Percentiles rank a stretch among this genome's conserved stretches.
Evolutionary conservation across 2,888 invertebrate genomes (phyloP).

Genomic region (Trissolcus brochymenae): DNA sequence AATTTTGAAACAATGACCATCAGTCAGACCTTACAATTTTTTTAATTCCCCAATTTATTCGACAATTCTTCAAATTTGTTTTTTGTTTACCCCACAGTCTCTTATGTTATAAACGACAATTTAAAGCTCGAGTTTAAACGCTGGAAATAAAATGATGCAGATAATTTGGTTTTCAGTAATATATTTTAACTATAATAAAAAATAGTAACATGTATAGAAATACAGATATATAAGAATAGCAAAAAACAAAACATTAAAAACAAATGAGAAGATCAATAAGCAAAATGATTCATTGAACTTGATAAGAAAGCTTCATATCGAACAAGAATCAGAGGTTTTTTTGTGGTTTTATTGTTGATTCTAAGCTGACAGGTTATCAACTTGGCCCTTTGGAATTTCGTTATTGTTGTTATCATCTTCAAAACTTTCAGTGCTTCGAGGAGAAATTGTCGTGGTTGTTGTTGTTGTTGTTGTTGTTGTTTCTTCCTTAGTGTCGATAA

Average conservation of each 20-base stretch:
- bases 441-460: constrained; percentile 59
- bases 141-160: constrained; percentile 29
- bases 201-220: constrained; percentile 10
- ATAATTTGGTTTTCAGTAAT: neutral
- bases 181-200: constrained; percentile 9
- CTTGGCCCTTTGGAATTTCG: constrained; percentile 69
- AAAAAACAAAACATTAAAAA: too few species aligned
- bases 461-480: too few species aligned
- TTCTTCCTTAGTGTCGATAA: constrained; percentile 40
- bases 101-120: too few species aligned
- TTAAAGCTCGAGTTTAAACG: too few species aligned
- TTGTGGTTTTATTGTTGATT: constrained; percentile 11
- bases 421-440: constrained; percentile 70
- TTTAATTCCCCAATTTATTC: too few species aligned
- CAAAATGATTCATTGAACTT: too few species aligned
- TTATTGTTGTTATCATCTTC: constrained; percentile 72
- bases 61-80: too few species aligned
- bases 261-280: too few species aligned
- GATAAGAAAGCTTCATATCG: too few species aligned
- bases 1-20: neutral
- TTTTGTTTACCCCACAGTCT: too few species aligned
- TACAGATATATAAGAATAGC: constrained; percentile 5
- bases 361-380: constrained; percentile 69
- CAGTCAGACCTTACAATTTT: neutral
- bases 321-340: neutral